Conservation (phyloP, 35 echinoderm and acorn worm genomes). For the Holothuria glaberrima region DNA sequence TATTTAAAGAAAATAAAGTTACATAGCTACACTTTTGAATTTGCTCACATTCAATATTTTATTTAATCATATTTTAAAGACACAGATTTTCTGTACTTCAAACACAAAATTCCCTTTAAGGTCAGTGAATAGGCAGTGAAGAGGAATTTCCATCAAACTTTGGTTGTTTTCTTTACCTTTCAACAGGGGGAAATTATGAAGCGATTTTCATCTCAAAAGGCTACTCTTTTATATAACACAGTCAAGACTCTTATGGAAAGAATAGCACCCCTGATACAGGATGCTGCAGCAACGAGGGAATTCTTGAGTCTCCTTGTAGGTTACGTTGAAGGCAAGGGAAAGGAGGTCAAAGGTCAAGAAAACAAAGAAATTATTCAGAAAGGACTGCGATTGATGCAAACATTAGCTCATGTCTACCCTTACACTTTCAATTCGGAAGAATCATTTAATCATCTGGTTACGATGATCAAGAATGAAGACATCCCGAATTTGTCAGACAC, state of each 20-base stretch:
- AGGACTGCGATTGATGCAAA: constrained; percentile 83
- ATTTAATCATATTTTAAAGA: too few species aligned
- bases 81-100: too few species aligned
- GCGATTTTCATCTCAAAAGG: constrained; percentile 79
- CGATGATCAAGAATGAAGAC: constrained; percentile 68
- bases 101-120: too few species aligned
- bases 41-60: too few species aligned
- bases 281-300: constrained; percentile 70
- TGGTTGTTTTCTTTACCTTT: neutral
- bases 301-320: constrained; percentile 67
- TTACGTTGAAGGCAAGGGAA: constrained; percentile 50
- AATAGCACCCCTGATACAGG: constrained; percentile 84
- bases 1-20: too few species aligned
- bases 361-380: constrained; percentile 63
- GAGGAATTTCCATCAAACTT: neutral
- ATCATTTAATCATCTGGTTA: constrained; percentile 65
- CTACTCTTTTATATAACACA: constrained; percentile 66
- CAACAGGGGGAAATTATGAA: constrained; percentile 92
- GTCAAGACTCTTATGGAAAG: constrained; percentile 93
- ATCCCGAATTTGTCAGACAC: constrained; percentile 69
- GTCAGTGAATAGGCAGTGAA: too few species aligned
- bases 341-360: constrained; percentile 64
- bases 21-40: too few species aligned
- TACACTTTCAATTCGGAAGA: constrained; percentile 80
- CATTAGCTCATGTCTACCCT: constrained; percentile 79